phyloP scores from a whole-genome alignment of 2,888 invertebrate species.

The Tetropium fuscum region DNA sequence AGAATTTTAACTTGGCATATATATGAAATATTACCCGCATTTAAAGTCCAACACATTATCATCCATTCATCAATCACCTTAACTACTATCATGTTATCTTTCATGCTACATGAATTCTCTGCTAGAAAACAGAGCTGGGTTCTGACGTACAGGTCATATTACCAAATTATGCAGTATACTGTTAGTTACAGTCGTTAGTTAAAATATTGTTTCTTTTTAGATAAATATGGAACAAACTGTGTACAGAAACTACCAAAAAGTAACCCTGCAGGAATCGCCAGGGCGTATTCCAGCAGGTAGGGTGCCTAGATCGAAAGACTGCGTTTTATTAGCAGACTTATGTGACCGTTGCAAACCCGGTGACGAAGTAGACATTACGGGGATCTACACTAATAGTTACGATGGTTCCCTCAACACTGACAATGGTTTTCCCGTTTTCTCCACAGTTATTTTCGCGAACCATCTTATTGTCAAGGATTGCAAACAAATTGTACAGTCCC shows the following conservation, averaged over 20 bases:
- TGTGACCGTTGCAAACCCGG: constrained; percentile 99
- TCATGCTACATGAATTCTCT: too few species aligned
- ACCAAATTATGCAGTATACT: too few species aligned
- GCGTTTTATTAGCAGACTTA: constrained; percentile 92
- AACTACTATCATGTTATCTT: too few species aligned
- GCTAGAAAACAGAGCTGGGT: too few species aligned
- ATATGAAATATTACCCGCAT: too few species aligned
- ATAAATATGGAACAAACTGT: constrained; percentile 99
- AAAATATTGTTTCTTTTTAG: constrained; percentile 64
- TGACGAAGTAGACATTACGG: constrained; percentile 96
- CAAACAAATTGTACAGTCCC: constrained; percentile 89
- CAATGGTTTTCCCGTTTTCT: constrained; percentile 97
- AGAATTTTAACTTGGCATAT: too few species aligned
- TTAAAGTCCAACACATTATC: too few species aligned
- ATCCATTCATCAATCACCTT: too few species aligned
- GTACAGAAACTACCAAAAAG: constrained; percentile 98
- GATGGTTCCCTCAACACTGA: constrained; percentile 97
- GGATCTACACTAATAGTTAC: constrained; percentile 97
- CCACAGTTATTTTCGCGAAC: constrained; percentile 97
- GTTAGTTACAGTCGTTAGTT: too few species aligned
- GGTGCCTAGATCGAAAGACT: constrained; percentile 97
- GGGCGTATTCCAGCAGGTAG: constrained; percentile 98
- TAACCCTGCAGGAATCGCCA: constrained; percentile 98
- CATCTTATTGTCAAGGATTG: constrained; percentile 95
- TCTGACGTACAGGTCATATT: too few species aligned